Conservation (phyloP, 2,113 vertebrate genomes). For the Chaetodon trifascialis region DNA sequence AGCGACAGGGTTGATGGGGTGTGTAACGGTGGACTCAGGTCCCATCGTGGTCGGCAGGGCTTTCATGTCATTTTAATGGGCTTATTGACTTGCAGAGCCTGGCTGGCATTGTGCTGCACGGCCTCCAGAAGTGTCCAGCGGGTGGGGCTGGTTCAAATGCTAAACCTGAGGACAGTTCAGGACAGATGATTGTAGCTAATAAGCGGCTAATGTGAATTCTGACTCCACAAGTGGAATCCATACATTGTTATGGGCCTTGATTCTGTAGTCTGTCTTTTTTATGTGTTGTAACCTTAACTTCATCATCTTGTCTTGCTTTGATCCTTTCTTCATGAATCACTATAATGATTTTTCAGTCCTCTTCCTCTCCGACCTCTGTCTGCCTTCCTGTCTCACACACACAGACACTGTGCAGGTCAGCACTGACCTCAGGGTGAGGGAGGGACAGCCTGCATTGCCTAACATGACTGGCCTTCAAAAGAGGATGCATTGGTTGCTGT, state of each 20-base stretch:
- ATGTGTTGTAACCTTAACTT: conserved; percentile 7
- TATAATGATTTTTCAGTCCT: not conserved
- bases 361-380: not conserved
- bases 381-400: not conserved
- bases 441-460: not conserved
- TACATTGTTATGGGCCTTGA: too few species aligned
- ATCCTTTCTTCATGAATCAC: conserved; percentile 11
- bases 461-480: conserved; percentile 3
- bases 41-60: conserved; percentile 51
- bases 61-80: conserved; percentile 61
- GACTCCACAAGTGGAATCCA: too few species aligned
- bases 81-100: conserved; percentile 59
- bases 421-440: conserved; percentile 47
- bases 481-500: not conserved
- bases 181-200: too few species aligned
- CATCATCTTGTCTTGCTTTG: conserved; percentile 16
- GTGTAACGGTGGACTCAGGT: conserved; percentile 13
- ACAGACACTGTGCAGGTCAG: conserved; percentile 4
- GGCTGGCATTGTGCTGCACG: conserved; percentile 18
- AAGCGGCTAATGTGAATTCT: too few species aligned
- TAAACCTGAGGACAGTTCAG: too few species aligned
- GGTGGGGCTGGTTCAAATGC: too few species aligned
- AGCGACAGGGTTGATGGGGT: not conserved
- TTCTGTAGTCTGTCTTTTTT: not conserved
- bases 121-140: not conserved